These are phyloP conservation scores for Pagrus major DNA, from an alignment of 2,113 vertebrate genomes.

Conservation along the genomic window DNA sequence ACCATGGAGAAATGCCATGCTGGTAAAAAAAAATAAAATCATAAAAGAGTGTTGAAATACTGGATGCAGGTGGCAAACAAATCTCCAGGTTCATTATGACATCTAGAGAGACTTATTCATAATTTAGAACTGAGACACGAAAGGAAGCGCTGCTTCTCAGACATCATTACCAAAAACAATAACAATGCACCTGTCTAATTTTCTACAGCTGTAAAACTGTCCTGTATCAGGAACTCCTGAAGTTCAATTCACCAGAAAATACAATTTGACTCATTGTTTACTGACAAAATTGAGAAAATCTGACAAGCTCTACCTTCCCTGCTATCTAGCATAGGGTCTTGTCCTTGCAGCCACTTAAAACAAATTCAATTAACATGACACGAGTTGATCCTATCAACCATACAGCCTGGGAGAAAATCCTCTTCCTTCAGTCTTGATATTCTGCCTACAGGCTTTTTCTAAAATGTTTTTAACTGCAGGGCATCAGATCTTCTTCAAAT, in stretches of 20 bases:
- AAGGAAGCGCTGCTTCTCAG: background rate
- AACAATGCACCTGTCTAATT: background rate
- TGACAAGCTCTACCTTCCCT: background rate
- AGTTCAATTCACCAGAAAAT: background rate
- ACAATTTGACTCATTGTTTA: background rate
- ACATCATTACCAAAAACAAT: background rate
- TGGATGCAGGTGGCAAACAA: background rate
- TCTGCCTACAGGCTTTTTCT: background rate
- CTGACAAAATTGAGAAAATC: background rate
- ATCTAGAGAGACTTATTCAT: background rate
- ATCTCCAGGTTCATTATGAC: background rate
- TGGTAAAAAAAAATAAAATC: background rate
- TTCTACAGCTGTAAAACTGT: background rate
- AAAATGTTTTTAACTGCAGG: slow-evolving; percentile 1
- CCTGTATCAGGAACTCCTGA: background rate
- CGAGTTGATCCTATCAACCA: background rate
- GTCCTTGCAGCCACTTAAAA: background rate
- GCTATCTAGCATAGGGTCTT: background rate
- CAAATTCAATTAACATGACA: background rate
- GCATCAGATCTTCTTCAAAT: background rate
- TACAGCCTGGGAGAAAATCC: background rate
- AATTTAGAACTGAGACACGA: background rate
- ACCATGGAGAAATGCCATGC: background rate
- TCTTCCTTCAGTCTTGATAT: background rate
- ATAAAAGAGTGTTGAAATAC: background rate